A percentile compares a stretch with the other conserved stretches of the same genome.
These are phyloP conservation scores for Pangasianodon hypophthalmus DNA, from an alignment of 2,113 vertebrate genomes.

Conservation along the genomic window DNA sequence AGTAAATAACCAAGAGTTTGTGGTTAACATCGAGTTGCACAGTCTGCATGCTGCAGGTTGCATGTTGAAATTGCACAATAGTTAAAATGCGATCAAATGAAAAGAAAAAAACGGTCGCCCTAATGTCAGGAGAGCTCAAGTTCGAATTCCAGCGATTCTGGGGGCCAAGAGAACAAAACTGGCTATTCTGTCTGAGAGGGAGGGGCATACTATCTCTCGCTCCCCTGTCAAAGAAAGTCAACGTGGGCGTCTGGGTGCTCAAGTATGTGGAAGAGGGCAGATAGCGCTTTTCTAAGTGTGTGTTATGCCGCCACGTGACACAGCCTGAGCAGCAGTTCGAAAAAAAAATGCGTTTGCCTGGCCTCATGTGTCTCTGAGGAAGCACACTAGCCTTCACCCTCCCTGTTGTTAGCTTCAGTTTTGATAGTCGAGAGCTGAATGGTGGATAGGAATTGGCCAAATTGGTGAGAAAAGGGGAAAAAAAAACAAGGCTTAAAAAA, in stretches of 20 bases:
- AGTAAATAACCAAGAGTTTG: background rate
- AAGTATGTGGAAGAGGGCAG: background rate
- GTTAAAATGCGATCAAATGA: background rate
- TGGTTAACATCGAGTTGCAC: background rate
- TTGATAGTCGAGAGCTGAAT: background rate
- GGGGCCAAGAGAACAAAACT: background rate
- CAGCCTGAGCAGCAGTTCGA: background rate
- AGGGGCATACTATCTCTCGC: too few species aligned
- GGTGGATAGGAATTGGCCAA: background rate
- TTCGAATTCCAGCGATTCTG: background rate
- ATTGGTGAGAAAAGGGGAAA: background rate
- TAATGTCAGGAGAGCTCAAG: background rate
- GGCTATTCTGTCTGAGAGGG: background rate
- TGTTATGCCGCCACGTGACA: background rate
- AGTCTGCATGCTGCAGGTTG: background rate
- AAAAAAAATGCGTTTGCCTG: background rate
- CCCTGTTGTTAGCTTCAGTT: background rate
- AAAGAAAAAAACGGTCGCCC: background rate
- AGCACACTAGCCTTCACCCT: background rate
- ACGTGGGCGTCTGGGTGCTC: background rate
- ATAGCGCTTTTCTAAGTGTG: background rate
- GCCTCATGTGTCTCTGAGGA: background rate
- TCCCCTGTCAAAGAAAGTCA: too few species aligned
- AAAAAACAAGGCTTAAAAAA: background rate
- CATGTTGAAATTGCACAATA: background rate